A percentile compares a stretch with the other conserved stretches of the same genome.
Evolutionary conservation across 2,113 vertebrate genomes (phyloP).

Genomic region (Esox niger): DNA sequence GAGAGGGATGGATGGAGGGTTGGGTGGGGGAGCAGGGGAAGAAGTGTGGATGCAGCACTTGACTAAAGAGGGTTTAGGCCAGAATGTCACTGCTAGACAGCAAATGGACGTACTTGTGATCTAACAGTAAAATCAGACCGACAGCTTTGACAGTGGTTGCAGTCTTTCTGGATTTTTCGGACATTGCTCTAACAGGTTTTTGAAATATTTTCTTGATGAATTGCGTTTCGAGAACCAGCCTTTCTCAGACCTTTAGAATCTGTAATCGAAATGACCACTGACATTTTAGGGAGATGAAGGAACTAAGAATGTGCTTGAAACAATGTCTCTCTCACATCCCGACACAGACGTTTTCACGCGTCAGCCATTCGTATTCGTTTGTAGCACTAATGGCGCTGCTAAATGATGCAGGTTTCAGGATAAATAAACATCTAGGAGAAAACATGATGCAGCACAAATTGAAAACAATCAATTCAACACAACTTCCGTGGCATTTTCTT

Average conservation of each 20-base stretch:
- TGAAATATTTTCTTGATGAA: conserved; percentile 7
- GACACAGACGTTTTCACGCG: neutral
- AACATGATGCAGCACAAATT: conserved; percentile 38
- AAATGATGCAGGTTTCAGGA: too few species aligned
- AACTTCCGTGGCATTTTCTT: conserved; percentile 60
- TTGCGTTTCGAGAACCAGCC: too few species aligned
- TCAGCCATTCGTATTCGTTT: neutral
- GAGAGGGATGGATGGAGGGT: conserved; percentile 15
- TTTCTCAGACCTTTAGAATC: too few species aligned
- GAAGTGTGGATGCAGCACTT: conserved; percentile 48
- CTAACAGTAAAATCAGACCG: neutral
- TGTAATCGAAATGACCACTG: too few species aligned
- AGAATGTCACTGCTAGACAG: conserved; percentile 14
- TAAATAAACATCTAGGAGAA: too few species aligned
- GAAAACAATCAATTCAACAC: conserved; percentile 55
- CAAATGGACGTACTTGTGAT: conserved; percentile 19
- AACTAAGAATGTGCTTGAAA: too few species aligned
- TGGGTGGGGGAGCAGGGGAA: conserved; percentile 27
- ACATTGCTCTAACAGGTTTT: conserved; percentile 1
- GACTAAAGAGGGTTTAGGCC: conserved; percentile 31
- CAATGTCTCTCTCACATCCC: neutral
- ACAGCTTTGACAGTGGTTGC: conserved; percentile 17
- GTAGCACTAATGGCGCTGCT: too few species aligned
- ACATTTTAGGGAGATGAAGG: too few species aligned
- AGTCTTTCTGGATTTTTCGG: conserved; percentile 13